phyloP scores from a whole-genome alignment of 2,797 vertebrate species.

The Ataeniobius toweri region DNA sequence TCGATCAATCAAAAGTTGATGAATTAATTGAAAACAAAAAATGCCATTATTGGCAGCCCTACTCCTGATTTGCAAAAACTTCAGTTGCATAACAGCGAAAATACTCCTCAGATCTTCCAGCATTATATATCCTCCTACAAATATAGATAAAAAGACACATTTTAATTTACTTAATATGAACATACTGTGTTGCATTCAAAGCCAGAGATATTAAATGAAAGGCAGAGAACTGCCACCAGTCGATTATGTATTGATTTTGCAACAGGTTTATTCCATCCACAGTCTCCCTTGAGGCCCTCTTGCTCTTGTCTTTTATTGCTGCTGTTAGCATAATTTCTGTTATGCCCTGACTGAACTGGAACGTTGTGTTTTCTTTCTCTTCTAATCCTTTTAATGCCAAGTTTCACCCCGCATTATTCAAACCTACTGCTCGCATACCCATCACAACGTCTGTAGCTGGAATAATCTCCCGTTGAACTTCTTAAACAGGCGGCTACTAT shows the following conservation, averaged over 20 bases:
- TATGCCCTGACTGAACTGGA: constrained; percentile 48
- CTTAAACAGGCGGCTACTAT: not conserved
- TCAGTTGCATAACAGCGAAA: not conserved
- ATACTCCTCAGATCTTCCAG: not conserved
- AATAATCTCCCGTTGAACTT: constrained; percentile 24
- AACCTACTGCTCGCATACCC: constrained; percentile 67
- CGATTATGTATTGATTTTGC: not conserved
- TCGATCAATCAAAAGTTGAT: too few species aligned
- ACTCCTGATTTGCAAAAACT: not conserved
- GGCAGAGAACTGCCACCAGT: not conserved
- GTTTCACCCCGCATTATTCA: constrained; percentile 79
- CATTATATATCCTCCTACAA: not conserved
- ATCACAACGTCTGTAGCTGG: constrained; percentile 63
- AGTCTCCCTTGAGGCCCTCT: not conserved
- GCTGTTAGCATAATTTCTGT: constrained; percentile 44
- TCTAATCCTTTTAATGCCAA: constrained; percentile 76
- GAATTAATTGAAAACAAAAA: too few species aligned
- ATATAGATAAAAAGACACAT: not conserved
- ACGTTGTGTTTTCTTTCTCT: constrained; percentile 67
- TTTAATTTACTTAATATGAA: not conserved
- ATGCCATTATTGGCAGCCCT: too few species aligned
- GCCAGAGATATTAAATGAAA: not conserved
- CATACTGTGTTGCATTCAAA: not conserved
- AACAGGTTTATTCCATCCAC: not conserved
- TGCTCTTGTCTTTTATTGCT: constrained; percentile 29